phyloP scores from a whole-genome alignment of 2,797 vertebrate genomes.

The Distichodus sexfasciatus region DNA sequence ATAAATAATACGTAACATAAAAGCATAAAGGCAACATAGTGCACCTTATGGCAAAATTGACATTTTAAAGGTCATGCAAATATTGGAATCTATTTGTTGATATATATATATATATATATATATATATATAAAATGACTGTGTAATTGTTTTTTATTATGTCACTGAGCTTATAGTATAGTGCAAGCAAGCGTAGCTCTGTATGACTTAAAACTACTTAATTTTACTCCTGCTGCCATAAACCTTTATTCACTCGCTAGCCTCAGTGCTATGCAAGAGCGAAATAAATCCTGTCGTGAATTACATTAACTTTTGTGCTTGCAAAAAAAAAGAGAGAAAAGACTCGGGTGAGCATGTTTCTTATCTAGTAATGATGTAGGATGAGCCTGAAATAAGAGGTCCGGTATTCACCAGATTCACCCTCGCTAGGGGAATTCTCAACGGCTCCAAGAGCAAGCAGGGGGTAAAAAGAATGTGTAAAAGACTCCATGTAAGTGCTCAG shows the following conservation, averaged over 20 bases:
- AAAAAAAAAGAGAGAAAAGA: too few relatives aligned
- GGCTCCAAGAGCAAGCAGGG: too few relatives aligned
- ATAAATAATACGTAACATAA: too few relatives aligned
- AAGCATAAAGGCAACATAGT: too few relatives aligned
- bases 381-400: constrained; percentile 1
- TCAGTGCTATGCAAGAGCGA: constrained; percentile 1
- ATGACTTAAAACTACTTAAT: background rate
- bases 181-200: background rate
- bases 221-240: background rate
- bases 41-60: too few relatives aligned
- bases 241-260: constrained; percentile 1
- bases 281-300: constrained; percentile 14
- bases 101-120: too few relatives aligned
- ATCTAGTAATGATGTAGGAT: background rate
- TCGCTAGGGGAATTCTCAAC: background rate
- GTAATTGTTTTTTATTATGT: too few relatives aligned
- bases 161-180: too few relatives aligned
- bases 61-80: too few relatives aligned
- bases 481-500: background rate
- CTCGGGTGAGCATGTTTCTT: background rate
- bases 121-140: too few relatives aligned
- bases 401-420: background rate
- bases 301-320: background rate
- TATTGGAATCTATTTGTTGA: too few relatives aligned
- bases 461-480: background rate